Evolutionary conservation across 2,113 vertebrate species (phyloP).

Genomic region (Xyrauchen texanus): DNA sequence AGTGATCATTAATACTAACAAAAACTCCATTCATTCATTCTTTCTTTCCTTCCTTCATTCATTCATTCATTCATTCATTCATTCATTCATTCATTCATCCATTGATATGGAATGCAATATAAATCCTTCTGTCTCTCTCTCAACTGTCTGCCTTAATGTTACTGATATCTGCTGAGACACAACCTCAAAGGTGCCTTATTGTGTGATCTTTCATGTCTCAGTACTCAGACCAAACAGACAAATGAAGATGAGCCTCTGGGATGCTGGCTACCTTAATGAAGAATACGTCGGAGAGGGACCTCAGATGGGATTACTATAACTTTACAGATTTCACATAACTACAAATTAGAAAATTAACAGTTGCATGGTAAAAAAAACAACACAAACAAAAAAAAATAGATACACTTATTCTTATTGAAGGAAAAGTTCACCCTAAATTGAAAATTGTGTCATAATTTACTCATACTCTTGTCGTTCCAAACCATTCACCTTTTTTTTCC

Average conservation of each 20-base stretch:
- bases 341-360: background rate
- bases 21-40: no score
- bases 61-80: background rate
- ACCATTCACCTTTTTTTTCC: no score
- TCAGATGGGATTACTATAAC: constrained; percentile 3
- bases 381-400: no score
- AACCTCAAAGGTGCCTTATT: constrained; percentile 3
- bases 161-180: constrained; percentile 16
- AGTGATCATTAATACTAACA: no score
- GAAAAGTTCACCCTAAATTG: no score
- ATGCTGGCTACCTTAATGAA: constrained; percentile 16
- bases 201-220: constrained; percentile 26
- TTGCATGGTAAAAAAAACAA: background rate
- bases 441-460: no score
- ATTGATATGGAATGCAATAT: background rate
- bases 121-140: background rate
- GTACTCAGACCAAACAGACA: constrained; percentile 11
- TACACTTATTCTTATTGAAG: no score
- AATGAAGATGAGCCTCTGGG: constrained; percentile 22
- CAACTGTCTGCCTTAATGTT: constrained; percentile 11
- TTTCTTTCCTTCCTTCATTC: no score
- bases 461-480: no score
- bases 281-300: background rate
- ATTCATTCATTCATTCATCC: background rate
- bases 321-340: background rate